A percentile compares a stretch with the other conserved stretches of the same genome.
Conservation (phyloP, 2,888 invertebrate species). For the Mythimna vitellina region DNA sequence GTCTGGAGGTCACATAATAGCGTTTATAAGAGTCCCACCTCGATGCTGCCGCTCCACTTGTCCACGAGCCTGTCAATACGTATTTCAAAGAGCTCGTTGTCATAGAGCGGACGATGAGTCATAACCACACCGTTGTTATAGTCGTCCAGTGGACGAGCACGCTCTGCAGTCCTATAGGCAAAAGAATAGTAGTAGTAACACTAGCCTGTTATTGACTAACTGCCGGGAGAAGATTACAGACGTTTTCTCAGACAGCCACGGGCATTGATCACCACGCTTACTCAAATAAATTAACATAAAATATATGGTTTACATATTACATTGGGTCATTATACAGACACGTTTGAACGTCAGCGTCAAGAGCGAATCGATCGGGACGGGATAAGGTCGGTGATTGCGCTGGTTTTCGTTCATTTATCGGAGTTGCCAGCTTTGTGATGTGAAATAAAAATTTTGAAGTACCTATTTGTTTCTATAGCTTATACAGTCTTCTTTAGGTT, state of each 20-base stretch:
- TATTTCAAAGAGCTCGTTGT: conserved; percentile 98
- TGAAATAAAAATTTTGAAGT: too few relatives aligned
- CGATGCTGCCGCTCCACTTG: conserved; percentile 98
- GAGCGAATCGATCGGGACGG: conserved; percentile 8
- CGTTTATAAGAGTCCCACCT: conserved; percentile 82
- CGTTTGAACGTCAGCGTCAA: neutral
- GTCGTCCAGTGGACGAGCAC: conserved; percentile 96
- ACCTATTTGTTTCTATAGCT: too few relatives aligned
- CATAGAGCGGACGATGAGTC: conserved; percentile 96
- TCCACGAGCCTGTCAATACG: conserved; percentile 97
- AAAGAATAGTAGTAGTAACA: conserved; percentile 2
- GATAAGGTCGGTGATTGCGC: conserved; percentile 3
- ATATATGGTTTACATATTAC: conserved; percentile 13
- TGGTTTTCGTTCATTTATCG: too few relatives aligned
- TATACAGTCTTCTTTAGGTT: too few relatives aligned
- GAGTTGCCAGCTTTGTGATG: too few relatives aligned
- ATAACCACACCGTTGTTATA: conserved; percentile 99
- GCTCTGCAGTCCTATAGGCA: conserved; percentile 93
- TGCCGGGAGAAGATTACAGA: neutral
- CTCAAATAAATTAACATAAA: conserved; percentile 4
- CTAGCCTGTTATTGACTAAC: neutral
- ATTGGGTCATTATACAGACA: conserved; percentile 16
- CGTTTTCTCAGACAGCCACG: neutral
- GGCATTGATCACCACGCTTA: neutral
- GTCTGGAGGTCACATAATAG: neutral